A percentile compares a stretch with the other conserved stretches of the same genome.
Conservation (phyloP, 2,888 invertebrate species). For the Chrysomela aeneicollis region DNA sequence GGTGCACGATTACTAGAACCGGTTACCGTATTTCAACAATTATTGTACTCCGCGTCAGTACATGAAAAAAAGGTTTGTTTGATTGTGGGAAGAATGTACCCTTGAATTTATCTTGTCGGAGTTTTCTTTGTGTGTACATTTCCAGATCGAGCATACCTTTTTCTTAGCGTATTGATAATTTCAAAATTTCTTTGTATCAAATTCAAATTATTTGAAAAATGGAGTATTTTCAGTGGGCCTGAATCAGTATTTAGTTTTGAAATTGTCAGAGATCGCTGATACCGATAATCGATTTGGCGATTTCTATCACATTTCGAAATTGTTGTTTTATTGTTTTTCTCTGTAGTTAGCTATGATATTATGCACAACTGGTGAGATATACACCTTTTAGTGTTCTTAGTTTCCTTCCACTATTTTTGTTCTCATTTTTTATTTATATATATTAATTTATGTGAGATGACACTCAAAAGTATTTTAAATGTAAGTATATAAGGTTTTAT, state of each 20-base stretch:
- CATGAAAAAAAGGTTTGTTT: background rate
- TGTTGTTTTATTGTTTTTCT: slow-evolving; percentile 13
- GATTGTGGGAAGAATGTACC: background rate
- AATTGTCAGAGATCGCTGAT: slow-evolving; percentile 13
- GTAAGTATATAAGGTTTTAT: slow-evolving; percentile 34
- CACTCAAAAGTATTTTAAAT: slow-evolving; percentile 27
- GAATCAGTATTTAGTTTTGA: slow-evolving; percentile 17
- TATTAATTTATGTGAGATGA: slow-evolving; percentile 30
- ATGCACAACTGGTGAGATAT: slow-evolving; percentile 34
- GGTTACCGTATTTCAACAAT: no score
- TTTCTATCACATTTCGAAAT: background rate
- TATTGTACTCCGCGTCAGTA: no score
- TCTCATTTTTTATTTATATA: slow-evolving; percentile 33
- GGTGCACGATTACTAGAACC: slow-evolving; percentile 47
- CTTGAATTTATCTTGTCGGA: background rate
- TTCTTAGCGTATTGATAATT: background rate
- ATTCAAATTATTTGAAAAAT: no score
- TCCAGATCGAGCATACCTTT: background rate
- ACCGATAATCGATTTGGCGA: background rate
- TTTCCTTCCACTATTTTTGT: slow-evolving; percentile 30
- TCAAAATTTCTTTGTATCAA: no score
- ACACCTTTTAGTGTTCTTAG: slow-evolving; percentile 46
- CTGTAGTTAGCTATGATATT: slow-evolving; percentile 30
- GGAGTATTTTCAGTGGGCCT: slow-evolving; percentile 15
- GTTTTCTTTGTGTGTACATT: slow-evolving; percentile 13